Percentiles rank a stretch among this genome's conserved stretches.
Evolutionary conservation across 2,888 invertebrate species (phyloP).

Genomic region (Saturnia pavonia): DNA sequence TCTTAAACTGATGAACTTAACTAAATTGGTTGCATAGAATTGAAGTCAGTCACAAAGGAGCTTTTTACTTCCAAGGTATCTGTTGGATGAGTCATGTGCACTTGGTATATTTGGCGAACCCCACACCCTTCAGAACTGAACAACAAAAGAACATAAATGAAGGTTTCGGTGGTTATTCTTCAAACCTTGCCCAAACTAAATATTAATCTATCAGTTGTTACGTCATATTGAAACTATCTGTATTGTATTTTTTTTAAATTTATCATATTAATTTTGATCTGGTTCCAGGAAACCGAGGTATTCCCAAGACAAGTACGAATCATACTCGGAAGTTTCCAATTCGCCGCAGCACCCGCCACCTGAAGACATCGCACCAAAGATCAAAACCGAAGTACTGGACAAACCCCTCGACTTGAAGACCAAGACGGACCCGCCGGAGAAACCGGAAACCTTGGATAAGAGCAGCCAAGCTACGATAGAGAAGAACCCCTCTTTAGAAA

Average conservation of each 20-base stretch:
- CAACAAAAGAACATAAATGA: too few relatives aligned
- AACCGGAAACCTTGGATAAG: slow-evolving; percentile 58
- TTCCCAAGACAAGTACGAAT: slow-evolving; percentile 74
- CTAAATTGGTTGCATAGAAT: too few relatives aligned
- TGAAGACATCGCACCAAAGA: slow-evolving; percentile 59
- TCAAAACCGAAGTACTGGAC: slow-evolving; percentile 58
- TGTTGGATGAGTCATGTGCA: too few relatives aligned
- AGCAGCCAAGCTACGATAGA: slow-evolving; percentile 55
- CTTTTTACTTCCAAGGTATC: too few relatives aligned
- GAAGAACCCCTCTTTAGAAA: slow-evolving; percentile 51
- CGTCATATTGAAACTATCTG: too few relatives aligned
- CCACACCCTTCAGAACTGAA: too few relatives aligned
- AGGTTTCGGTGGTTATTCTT: too few relatives aligned
- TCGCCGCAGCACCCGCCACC: slow-evolving; percentile 68
- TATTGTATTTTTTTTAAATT: neutral
- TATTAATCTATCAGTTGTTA: too few relatives aligned
- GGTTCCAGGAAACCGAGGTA: slow-evolving; percentile 66
- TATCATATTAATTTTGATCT: neutral
- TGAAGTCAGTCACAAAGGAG: too few relatives aligned
- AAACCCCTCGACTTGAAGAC: slow-evolving; percentile 66
- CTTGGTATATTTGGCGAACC: too few relatives aligned
- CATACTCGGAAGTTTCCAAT: slow-evolving; percentile 69
- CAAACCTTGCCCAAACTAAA: too few relatives aligned
- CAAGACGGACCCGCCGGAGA: slow-evolving; percentile 49
- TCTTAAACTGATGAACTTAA: too few relatives aligned